Percentiles rank a stretch among this genome's conserved stretches.
Evolutionary conservation across 2,797 vertebrate species (phyloP).

Genomic region (Propithecus deckenii): DNA sequence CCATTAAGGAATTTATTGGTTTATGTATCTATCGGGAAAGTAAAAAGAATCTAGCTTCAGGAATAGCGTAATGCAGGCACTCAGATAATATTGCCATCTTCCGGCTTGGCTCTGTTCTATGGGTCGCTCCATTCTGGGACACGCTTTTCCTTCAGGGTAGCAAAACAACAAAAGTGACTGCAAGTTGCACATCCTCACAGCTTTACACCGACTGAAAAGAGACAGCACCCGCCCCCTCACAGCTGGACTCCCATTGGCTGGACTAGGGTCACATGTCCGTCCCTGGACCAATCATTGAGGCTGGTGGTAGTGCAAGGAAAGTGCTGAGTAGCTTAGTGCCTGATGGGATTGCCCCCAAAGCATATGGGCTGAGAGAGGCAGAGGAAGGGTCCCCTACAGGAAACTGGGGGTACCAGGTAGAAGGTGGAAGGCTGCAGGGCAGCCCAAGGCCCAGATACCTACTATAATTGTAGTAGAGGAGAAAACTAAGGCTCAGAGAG

Average conservation of each 20-base stretch:
- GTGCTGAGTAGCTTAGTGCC: background rate
- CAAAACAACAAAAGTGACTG: background rate
- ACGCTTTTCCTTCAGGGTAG: background rate
- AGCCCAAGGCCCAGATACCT: background rate
- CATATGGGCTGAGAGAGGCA: background rate
- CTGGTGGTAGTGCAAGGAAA: background rate
- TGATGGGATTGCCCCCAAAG: too few relatives aligned
- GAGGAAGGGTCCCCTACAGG: background rate
- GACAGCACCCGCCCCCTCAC: background rate
- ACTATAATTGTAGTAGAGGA: background rate
- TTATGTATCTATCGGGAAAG: background rate
- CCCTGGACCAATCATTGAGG: background rate
- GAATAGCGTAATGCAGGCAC: background rate
- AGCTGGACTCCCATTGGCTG: background rate
- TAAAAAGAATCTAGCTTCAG: background rate
- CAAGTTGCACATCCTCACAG: background rate
- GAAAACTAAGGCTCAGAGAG: background rate
- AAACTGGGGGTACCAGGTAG: background rate
- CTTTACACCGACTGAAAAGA: background rate
- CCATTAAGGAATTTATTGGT: background rate
- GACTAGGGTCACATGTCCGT: background rate
- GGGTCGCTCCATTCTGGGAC: background rate
- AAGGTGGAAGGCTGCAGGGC: background rate
- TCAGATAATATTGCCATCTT: background rate
- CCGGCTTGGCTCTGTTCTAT: background rate